Conservation (phyloP, 2,113 vertebrate species). For the Anser brachyrhynchus region DNA sequence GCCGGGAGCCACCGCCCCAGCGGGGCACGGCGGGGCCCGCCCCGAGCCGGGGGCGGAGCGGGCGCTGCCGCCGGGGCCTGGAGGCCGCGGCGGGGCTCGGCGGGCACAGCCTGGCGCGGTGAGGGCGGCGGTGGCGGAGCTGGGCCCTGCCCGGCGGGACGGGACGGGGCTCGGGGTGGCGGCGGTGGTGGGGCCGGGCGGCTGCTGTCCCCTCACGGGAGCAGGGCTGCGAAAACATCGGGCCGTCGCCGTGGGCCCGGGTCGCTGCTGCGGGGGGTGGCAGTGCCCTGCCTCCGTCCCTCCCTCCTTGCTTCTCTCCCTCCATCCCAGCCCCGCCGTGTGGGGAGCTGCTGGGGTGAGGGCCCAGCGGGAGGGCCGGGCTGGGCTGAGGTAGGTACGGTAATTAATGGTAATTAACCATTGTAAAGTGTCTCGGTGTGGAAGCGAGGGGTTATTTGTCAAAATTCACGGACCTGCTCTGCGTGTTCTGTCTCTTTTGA, state of each 20-base stretch:
- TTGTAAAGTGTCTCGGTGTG: background rate
- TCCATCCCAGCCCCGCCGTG: background rate
- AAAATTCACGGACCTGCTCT: no score
- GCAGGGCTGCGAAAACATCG: no score
- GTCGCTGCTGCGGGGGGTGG: no score
- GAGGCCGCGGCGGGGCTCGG: background rate
- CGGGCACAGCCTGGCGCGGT: background rate
- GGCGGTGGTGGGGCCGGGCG: background rate
- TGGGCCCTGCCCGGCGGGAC: background rate
- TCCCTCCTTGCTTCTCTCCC: no score
- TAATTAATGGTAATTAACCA: no score
- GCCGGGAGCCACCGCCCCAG: no score
- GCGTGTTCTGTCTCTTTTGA: background rate
- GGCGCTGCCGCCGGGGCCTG: background rate
- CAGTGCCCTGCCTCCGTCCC: no score
- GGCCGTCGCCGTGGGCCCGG: no score
- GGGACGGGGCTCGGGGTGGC: background rate
- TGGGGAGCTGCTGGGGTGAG: no score
- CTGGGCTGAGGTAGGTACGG: accelerated
- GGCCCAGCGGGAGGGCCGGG: background rate
- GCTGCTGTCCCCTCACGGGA: no score
- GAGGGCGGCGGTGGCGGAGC: background rate
- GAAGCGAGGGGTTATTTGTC: background rate
- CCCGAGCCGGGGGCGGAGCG: background rate
- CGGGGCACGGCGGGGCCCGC: background rate